phyloP scores from a whole-genome alignment of 2,113 vertebrate genomes.

The Calidris pugnax region DNA sequence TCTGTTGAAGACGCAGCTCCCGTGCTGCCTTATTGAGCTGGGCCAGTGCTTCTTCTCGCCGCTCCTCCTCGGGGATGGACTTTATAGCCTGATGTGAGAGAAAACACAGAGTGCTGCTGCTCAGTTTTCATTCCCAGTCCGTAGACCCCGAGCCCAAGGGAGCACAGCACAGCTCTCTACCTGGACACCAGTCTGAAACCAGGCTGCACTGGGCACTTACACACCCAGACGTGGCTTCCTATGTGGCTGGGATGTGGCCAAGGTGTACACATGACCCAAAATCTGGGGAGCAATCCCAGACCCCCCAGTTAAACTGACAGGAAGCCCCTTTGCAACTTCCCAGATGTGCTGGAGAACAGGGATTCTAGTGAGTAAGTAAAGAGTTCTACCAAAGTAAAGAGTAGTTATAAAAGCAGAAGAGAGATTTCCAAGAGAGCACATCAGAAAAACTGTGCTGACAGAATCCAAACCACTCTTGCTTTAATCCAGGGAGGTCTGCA shows the following conservation, averaged over 20 bases:
- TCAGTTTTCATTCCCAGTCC: not conserved
- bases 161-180: not conserved
- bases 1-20: conserved; percentile 72
- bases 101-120: not conserved
- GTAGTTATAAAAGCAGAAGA: not conserved
- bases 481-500: not conserved
- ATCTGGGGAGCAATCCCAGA: not conserved
- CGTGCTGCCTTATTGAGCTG: conserved; percentile 76
- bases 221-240: not conserved
- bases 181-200: not conserved
- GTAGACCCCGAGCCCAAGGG: not conserved
- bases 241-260: not conserved
- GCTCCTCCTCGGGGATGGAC: conserved; percentile 61
- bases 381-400: not conserved
- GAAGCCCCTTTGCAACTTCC: not conserved
- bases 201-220: not conserved
- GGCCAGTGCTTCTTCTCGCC: conserved; percentile 73
- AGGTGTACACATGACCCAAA: not conserved
- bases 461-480: not conserved
- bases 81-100: conserved; percentile 72
- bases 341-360: not conserved
- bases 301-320: not conserved
- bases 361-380: not conserved
- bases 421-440: not conserved
- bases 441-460: not conserved